A percentile compares a stretch with the other conserved stretches of the same genome.
Evolutionary conservation across 2,113 vertebrate genomes (phyloP).

Genomic region (Alethe castanea): DNA sequence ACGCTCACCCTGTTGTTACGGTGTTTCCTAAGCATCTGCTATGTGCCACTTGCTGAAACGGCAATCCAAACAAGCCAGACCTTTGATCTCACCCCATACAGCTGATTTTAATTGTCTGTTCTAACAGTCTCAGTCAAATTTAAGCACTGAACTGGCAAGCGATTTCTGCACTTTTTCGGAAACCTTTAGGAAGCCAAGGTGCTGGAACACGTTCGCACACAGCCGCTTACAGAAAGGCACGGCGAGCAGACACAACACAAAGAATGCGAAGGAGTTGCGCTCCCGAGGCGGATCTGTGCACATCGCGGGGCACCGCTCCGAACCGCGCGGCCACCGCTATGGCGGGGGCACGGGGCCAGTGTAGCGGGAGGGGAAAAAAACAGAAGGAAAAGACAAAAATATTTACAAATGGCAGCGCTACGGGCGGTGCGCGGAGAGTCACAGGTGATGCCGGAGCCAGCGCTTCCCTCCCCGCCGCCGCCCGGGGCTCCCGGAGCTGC

Average conservation of each 20-base stretch:
- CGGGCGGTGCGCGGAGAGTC: not conserved
- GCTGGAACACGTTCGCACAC: not conserved
- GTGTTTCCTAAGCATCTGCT: constrained; percentile 13
- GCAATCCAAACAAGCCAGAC: not conserved
- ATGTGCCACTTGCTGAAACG: not conserved
- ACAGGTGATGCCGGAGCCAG: not conserved
- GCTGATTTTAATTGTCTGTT: not conserved
- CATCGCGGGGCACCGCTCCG: not conserved
- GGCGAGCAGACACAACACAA: not conserved
- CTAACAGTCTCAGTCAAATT: not conserved
- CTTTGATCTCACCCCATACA: not conserved
- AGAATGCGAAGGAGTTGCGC: not conserved
- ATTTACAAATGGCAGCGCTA: not conserved
- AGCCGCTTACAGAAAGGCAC: not conserved
- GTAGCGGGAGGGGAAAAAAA: accelerated
- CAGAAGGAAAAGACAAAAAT: not conserved
- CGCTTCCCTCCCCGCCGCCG: not conserved
- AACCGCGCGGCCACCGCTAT: not conserved
- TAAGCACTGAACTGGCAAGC: not conserved
- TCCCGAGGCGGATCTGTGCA: not conserved
- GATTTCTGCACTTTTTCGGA: not conserved
- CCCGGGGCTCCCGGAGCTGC: not conserved
- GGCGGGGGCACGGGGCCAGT: too few species aligned
- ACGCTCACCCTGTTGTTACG: not conserved
- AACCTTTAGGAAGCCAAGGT: not conserved